Conservation (phyloP, 2,113 vertebrate species). For the Cariama cristata region DNA sequence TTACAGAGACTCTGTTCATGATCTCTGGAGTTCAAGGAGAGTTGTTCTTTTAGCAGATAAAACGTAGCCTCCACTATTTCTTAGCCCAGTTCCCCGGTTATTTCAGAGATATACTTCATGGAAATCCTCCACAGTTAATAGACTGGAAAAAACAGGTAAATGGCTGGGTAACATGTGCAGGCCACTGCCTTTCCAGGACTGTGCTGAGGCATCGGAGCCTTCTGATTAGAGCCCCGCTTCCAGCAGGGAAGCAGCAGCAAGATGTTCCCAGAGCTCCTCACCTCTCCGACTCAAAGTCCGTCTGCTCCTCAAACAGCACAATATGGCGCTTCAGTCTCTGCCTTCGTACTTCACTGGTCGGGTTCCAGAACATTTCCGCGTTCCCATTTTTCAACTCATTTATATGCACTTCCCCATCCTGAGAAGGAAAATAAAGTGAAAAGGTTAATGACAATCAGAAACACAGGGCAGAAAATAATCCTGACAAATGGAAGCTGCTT, state of each 20-base stretch:
- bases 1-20: neutral
- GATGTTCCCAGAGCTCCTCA: slow-evolving; percentile 36
- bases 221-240: neutral
- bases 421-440: slow-evolving; percentile 7
- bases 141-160: neutral
- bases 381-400: slow-evolving; percentile 79
- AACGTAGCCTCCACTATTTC: neutral
- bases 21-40: neutral
- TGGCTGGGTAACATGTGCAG: neutral
- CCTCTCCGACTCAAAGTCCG: slow-evolving; percentile 92
- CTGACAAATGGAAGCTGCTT: neutral
- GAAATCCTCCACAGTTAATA: neutral
- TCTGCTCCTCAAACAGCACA: slow-evolving; percentile 89
- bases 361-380: slow-evolving; percentile 88
- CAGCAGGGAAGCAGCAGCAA: neutral
- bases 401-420: slow-evolving; percentile 93
- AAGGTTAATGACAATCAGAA: neutral
- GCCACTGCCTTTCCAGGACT: neutral
- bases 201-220: neutral
- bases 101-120: neutral
- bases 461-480: neutral
- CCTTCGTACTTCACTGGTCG: slow-evolving; percentile 81
- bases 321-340: slow-evolving; percentile 88
- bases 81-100: neutral
- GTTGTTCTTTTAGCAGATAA: neutral